A percentile compares a stretch with the other conserved stretches of the same genome.
phyloP scores from a whole-genome alignment of 2,888 invertebrate genomes.

The Mesorhabditis spiculigera region DNA sequence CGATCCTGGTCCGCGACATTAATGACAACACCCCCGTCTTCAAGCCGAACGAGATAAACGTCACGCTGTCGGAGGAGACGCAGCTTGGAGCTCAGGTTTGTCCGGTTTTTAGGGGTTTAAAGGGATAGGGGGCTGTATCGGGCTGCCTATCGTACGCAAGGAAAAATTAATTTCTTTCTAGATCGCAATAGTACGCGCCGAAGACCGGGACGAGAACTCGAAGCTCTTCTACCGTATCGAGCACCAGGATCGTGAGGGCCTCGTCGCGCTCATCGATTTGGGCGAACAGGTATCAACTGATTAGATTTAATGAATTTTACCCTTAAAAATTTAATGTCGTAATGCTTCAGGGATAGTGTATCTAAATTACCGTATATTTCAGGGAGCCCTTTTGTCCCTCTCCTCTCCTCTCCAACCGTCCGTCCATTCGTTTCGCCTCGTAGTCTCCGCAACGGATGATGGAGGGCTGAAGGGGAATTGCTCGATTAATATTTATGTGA shows the following conservation, averaged over 20 bases:
- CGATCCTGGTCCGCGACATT: slow-evolving; percentile 60
- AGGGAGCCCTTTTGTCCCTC: slow-evolving; percentile 48
- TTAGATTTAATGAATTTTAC: neutral
- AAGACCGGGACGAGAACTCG: slow-evolving; percentile 43
- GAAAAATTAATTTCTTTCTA: neutral
- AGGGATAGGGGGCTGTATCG: neutral
- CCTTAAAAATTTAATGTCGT: no score
- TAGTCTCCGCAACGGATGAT: slow-evolving; percentile 51
- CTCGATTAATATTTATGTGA: slow-evolving; percentile 10
- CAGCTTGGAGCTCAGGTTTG: slow-evolving; percentile 38
- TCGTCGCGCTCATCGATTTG: slow-evolving; percentile 49
- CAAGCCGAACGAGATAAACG: slow-evolving; percentile 70
- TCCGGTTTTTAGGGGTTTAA: slow-evolving; percentile 4
- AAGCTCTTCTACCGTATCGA: slow-evolving; percentile 53
- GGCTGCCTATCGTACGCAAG: no score
- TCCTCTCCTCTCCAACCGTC: slow-evolving; percentile 35
- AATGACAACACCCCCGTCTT: slow-evolving; percentile 91
- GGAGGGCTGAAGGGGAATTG: slow-evolving; percentile 20
- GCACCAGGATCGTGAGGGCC: slow-evolving; percentile 27
- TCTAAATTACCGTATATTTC: slow-evolving; percentile 3
- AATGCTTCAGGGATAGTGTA: no score
- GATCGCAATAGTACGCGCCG: neutral
- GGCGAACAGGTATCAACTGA: slow-evolving; percentile 25
- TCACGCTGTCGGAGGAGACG: slow-evolving; percentile 77
- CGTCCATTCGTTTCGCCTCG: slow-evolving; percentile 41